These are phyloP conservation scores for Drosophila azteca DNA, from an alignment of 1,140 invertebrate species.

Conservation along the genomic window DNA sequence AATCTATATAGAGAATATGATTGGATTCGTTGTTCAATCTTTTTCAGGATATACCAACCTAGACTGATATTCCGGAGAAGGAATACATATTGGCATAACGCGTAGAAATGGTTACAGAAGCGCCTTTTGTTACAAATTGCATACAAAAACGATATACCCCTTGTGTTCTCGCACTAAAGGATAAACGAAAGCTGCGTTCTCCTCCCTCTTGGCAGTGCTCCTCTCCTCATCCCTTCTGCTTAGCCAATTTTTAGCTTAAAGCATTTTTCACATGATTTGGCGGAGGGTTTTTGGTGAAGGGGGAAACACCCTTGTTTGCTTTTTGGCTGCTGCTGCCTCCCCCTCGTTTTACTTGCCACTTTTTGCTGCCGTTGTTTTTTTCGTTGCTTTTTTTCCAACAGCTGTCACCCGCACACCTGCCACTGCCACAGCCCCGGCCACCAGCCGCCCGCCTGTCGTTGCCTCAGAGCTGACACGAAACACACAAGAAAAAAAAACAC, in stretches of 20 bases:
- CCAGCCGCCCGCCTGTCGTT: constrained; percentile 3
- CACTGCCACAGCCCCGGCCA: not conserved
- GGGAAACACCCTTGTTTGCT: constrained; percentile 18
- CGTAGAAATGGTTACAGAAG: too few species aligned
- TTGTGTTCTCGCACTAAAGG: too few species aligned
- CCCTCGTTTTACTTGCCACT: constrained; percentile 18
- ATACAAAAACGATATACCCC: too few species aligned
- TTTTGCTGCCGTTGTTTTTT: constrained; percentile 23
- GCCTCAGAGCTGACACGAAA: constrained; percentile 8
- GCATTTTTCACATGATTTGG: constrained; percentile 69
- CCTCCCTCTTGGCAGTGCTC: too few species aligned
- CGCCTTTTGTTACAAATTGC: too few species aligned
- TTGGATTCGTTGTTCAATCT: too few species aligned
- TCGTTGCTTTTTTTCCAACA: constrained; percentile 27
- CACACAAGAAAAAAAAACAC: constrained; percentile 4
- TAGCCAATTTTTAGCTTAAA: constrained; percentile 63
- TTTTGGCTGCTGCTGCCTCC: constrained; percentile 12
- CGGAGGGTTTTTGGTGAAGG: constrained; percentile 13
- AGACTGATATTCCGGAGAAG: too few species aligned
- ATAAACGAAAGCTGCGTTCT: too few species aligned
- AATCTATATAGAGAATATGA: too few species aligned
- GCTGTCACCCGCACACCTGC: constrained; percentile 62
- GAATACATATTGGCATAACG: too few species aligned
- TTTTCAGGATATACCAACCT: too few species aligned
- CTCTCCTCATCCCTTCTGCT: constrained; percentile 2